A percentile compares a stretch with the other conserved stretches of the same genome.
Evolutionary conservation across 2,888 invertebrate species (phyloP).

Genomic region (Tridacna gigas): DNA sequence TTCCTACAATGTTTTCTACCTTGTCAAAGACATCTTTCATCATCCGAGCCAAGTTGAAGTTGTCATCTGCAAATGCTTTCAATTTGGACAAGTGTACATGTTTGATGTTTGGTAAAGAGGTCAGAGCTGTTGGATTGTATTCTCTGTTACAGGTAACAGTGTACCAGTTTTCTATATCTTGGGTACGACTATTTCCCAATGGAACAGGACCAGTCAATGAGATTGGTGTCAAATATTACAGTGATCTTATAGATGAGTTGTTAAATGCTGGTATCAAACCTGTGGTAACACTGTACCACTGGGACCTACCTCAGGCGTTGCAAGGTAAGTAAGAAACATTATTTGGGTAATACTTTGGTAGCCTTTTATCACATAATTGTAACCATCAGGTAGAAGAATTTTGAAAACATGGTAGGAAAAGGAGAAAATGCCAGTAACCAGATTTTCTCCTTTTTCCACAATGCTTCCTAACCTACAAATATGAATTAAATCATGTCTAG

Average conservation of each 20-base stretch:
- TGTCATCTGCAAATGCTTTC: too few species aligned
- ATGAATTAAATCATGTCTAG: too few species aligned
- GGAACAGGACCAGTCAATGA: slow-evolving; percentile 86
- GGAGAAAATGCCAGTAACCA: not conserved
- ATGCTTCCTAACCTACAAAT: not conserved
- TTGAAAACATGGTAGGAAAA: not conserved
- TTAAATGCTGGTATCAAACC: slow-evolving; percentile 88
- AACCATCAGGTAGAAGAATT: not conserved
- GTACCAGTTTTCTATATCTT: slow-evolving; percentile 87
- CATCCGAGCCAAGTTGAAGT: too few species aligned
- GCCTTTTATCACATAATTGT: not conserved
- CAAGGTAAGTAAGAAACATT: slow-evolving; percentile 69
- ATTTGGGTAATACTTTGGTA: not conserved
- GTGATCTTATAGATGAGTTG: slow-evolving; percentile 90
- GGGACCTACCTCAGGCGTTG: slow-evolving; percentile 83
- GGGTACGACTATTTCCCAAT: slow-evolving; percentile 91
- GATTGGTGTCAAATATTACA: slow-evolving; percentile 91
- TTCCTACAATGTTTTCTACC: too few species aligned
- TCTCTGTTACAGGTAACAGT: slow-evolving; percentile 6
- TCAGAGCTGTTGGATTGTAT: too few species aligned
- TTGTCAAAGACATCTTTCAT: too few species aligned
- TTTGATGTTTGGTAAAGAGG: too few species aligned
- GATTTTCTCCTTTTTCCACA: not conserved
- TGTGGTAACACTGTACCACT: slow-evolving; percentile 86
- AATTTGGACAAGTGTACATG: too few species aligned